Evolutionary conservation across 2,113 vertebrate genomes (phyloP).

Genomic region (Onychostruthus taczanowskii): DNA sequence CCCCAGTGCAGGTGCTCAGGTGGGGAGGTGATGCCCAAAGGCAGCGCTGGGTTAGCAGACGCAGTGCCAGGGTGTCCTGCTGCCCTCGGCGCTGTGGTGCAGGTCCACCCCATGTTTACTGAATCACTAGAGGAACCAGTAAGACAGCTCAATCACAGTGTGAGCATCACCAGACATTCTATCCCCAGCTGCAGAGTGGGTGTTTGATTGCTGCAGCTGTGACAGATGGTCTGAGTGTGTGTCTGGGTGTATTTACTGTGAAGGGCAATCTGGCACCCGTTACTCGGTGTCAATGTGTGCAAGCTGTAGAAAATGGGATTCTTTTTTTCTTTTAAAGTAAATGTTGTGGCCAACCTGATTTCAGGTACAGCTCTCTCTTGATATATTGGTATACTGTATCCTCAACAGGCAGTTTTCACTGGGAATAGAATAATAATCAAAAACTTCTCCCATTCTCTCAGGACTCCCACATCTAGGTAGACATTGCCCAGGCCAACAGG

Average conservation of each 20-base stretch:
- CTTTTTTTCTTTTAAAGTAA: not conserved
- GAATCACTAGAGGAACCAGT: not conserved
- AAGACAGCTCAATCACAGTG: not conserved
- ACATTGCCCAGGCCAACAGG: not conserved
- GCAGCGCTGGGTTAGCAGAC: rapidly evolving
- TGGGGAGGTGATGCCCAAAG: not conserved
- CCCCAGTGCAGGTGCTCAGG: not conserved
- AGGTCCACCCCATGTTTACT: not conserved
- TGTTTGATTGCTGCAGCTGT: not conserved
- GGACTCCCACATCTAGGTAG: not conserved
- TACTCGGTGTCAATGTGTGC: not conserved
- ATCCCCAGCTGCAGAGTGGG: not conserved
- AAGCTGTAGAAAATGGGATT: not conserved
- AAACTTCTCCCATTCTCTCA: not conserved
- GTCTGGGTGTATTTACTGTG: not conserved
- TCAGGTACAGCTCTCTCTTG: not conserved
- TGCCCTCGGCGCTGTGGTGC: not conserved
- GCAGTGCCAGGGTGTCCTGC: not conserved
- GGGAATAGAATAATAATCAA: not conserved
- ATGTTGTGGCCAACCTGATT: not conserved
- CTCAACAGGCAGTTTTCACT: not conserved
- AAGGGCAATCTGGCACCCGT: not conserved
- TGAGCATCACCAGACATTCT: no score
- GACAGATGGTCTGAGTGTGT: not conserved
- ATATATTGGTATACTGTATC: not conserved